These are phyloP conservation scores for Lasioglossum vierecki DNA, from an alignment of 2,888 invertebrate species.

Conservation along the genomic window DNA sequence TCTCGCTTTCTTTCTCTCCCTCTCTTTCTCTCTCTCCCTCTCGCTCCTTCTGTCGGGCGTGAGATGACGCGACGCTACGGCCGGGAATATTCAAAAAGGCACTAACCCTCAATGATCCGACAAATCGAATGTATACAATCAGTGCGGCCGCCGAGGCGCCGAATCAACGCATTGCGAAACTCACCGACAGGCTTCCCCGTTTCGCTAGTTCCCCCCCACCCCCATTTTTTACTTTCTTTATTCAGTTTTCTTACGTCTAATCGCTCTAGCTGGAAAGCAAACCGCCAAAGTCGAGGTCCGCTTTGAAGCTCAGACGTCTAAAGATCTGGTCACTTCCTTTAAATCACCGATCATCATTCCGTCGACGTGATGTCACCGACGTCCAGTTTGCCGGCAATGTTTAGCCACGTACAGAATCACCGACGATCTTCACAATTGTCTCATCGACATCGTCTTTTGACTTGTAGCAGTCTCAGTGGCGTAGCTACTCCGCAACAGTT, in stretches of 20 bases:
- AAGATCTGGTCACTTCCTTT: neutral
- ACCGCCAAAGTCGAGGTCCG: slow-evolving; percentile 41
- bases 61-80: slow-evolving; percentile 58
- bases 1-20: slow-evolving; percentile 1
- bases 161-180: neutral
- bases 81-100: slow-evolving; percentile 75
- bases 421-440: neutral
- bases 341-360: neutral
- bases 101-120: slow-evolving; percentile 74
- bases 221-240: neutral
- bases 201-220: neutral
- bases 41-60: slow-evolving; percentile 53
- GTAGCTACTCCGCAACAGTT: too few species aligned
- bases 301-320: slow-evolving; percentile 32
- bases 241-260: slow-evolving; percentile 35
- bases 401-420: neutral
- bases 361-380: neutral
- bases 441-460: neutral
- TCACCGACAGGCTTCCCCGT: slow-evolving; percentile 35
- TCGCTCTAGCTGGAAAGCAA: slow-evolving; percentile 40
- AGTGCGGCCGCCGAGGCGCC: slow-evolving; percentile 53
- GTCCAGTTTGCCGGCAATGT: neutral
- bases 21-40: neutral
- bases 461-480: neutral
- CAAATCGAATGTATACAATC: slow-evolving; percentile 70